Base-by-base conservation (phyloP, 2,888 invertebrate genomes). In the Eumerus sabulonum region DNA sequence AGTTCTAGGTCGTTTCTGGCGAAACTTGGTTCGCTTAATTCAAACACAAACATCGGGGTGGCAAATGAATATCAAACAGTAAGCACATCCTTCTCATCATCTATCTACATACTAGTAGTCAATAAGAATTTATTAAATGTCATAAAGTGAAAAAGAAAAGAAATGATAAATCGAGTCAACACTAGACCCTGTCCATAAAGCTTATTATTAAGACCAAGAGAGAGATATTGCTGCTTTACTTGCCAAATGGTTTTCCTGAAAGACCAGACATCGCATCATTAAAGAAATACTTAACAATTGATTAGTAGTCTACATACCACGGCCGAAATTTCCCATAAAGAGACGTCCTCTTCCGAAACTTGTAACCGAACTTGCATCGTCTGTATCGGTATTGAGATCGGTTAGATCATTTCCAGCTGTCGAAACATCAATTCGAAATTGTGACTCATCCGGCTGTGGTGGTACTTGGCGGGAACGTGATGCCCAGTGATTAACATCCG, bases 331-430 rank as follows among this genome's bases (percentile, higher is more conserved):
- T 14, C 51, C 42, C 27, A 63, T 72, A 14, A 67, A 48, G 9
- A 60, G 3, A 9, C 84, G 82, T 1, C 84, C 84, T 48, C 84
- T 82, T 27, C 85, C 85, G 54, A 79, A 82, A 17, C 83, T 83
- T 5, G 70, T 63, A 11, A 82, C 13, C 9, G 83, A 79, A 44
- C 77, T 82, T 1, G 50, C 63, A 51, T 84, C 84, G 9, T 83
- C 84, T 1, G 45, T 27, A 11, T 83, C 82, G 27, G n/a, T n/a
- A 14, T 82, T 82, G 9, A 82, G 16, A 57, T 81, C 82, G 0
- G 48, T 71, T 38, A 71, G 72, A 14, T 9, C 59, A 9, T 40
- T 38, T 12, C 62, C 42, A 3, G 13, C 14, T 47, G 62, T 42
- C 9, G 77, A 14, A 9, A 77, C 40, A 44, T 84, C 82, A 16